Conservation (phyloP, 2,888 invertebrate species). For the Netelia fuscicornis region DNA sequence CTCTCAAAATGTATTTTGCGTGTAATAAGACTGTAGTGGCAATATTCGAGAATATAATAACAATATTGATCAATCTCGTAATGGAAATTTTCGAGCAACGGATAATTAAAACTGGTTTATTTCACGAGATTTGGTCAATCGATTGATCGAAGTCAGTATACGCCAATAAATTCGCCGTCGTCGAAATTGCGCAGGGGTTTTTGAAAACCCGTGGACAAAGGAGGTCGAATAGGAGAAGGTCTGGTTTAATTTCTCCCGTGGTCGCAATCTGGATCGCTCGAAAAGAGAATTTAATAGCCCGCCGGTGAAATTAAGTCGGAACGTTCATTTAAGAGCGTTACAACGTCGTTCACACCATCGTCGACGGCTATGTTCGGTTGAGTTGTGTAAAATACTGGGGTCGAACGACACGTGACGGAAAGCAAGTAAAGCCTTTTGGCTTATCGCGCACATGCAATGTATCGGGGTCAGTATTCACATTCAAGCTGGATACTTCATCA, state of each 20-base stretch:
- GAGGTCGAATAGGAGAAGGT: background rate
- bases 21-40: too few species aligned
- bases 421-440: conserved; percentile 61
- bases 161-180: too few species aligned
- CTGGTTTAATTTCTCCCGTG: background rate
- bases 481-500: conserved; percentile 70
- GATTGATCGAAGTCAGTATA: too few species aligned
- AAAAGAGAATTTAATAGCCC: conserved; percentile 16
- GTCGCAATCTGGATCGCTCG: background rate
- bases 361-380: background rate
- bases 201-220: background rate
- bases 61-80: too few species aligned
- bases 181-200: too few species aligned
- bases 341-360: conserved; percentile 16
- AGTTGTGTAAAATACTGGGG: background rate
- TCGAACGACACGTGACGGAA: conserved; percentile 42
- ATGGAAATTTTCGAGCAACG: too few species aligned
- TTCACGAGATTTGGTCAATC: too few species aligned
- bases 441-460: conserved; percentile 60
- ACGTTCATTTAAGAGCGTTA: conserved; percentile 62
- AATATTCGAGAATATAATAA: too few species aligned
- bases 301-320: conserved; percentile 64
- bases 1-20: too few species aligned
- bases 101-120: too few species aligned
- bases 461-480: conserved; percentile 63